These are phyloP conservation scores for Meloidogyne exigua DNA, from an alignment of 1,140 invertebrate genomes.

Conservation along the genomic window DNA sequence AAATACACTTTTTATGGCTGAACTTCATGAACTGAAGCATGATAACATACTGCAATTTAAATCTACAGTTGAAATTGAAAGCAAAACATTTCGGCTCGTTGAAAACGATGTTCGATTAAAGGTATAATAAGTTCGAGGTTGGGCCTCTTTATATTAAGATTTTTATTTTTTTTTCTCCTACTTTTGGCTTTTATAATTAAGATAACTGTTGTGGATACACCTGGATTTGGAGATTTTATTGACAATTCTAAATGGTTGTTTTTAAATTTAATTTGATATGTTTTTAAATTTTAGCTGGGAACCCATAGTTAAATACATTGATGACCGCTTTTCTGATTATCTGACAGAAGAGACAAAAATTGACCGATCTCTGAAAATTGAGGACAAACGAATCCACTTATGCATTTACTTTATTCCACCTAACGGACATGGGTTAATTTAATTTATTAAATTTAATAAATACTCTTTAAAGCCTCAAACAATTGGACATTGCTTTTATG, in stretches of 20 bases:
- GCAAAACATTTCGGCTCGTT: constrained; percentile 82
- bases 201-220: constrained; percentile 86
- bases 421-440: constrained; percentile 83
- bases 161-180: too few relatives aligned
- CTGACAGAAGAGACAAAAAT: constrained; percentile 90
- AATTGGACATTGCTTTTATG: constrained; percentile 97
- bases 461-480: constrained; percentile 84
- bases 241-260: constrained; percentile 79
- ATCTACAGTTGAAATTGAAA: constrained; percentile 78
- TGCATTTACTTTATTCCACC: constrained; percentile 96
- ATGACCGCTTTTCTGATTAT: constrained; percentile 92
- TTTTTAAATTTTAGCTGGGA: constrained; percentile 76
- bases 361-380: constrained; percentile 81
- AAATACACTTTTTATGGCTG: constrained; percentile 93
- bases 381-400: constrained; percentile 91
- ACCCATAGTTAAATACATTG: constrained; percentile 93
- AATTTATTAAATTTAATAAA: constrained; percentile 83
- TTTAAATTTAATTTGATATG: constrained; percentile 12
- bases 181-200: background rate
- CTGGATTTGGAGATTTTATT: constrained; percentile 96
- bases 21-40: constrained; percentile 74
- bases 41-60: background rate
- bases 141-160: too few relatives aligned
- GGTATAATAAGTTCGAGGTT: too few relatives aligned
- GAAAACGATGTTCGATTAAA: constrained; percentile 79